Percentiles rank a stretch among this genome's conserved stretches.
Conservation (phyloP, 2,888 invertebrate species). For the Spodoptera exigua region DNA sequence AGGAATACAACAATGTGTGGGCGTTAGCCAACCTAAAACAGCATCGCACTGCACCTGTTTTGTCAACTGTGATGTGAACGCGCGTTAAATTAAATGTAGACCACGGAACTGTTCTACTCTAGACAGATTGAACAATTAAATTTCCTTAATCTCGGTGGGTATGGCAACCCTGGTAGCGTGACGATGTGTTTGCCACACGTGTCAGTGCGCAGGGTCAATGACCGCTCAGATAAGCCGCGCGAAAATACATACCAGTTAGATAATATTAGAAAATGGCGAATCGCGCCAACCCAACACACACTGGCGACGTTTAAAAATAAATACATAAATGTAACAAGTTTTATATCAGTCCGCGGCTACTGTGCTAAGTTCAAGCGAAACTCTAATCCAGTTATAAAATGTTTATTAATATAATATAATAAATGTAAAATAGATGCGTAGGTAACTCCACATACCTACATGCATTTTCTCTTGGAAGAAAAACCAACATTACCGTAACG, state of each 20-base stretch:
- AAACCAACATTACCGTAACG: conserved; percentile 4
- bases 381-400: conserved; percentile 9
- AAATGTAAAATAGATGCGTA: background rate
- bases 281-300: conserved; percentile 62
- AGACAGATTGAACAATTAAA: too few relatives aligned
- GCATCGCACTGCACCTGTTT: conserved; percentile 21
- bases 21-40: conserved; percentile 7
- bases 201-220: conserved; percentile 71
- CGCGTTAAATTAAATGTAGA: too few relatives aligned
- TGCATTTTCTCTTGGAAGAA: background rate
- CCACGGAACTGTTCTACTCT: background rate
- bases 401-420: conserved; percentile 1
- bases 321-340: conserved; percentile 41
- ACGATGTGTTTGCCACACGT: conserved; percentile 61
- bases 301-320: conserved; percentile 55
- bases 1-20: conserved; percentile 2
- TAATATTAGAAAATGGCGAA: conserved; percentile 86
- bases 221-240: conserved; percentile 81
- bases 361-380: conserved; percentile 24
- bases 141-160: conserved; percentile 1
- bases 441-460: too few relatives aligned
- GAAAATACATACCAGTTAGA: conserved; percentile 78
- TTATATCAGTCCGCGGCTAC: conserved; percentile 14
- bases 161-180: background rate
- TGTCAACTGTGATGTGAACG: background rate